Evolutionary conservation across 2,113 vertebrate species (phyloP), one percentile per base, ranked within the genome.

Genomic region (Oceanodroma tethys): DNA sequence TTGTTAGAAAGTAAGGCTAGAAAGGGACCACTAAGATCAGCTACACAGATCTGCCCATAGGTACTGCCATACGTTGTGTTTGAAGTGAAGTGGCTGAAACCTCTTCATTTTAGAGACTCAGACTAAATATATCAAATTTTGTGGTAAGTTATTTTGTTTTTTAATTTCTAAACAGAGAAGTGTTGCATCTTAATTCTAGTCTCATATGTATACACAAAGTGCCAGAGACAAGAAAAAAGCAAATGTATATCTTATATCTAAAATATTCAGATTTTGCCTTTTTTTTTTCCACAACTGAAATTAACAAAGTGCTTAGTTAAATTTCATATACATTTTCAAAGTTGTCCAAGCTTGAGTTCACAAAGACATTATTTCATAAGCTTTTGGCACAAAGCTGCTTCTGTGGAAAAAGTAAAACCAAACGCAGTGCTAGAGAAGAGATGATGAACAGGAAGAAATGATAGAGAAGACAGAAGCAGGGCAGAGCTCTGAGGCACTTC

Each of bases 401-500:
- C 40, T 89, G 27, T 3, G 16, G 42, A 38, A 87, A 90, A 92
- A 72, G 19, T 38, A 18, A 75, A 86, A 45, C 9, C 18, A 81
- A 89, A 55, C 43, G 36, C 16, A 52, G 21, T 48, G 52, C 27
- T 79, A 32, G 45, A 52, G 45, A 72, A 90, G 47, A 78, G 38
- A 65, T 66, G 47, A 85, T 68, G 38, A 89, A 53, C 40, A 81
- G 42, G n/a, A 80, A 38, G 50, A 86, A 56, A 88, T 7, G 40
- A 74, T 19, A 81, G 73, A 80, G n/a, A 67, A 86, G 90, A 93
- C 75, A 95, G 80, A 96, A 95, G 58, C 91, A 94, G 88, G 81
- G 18, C 91, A 94, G 73, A 94, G 86, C 86, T 97, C 68, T 87
- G 68, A 97, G 78, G 83, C 81, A 75, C 48, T 75, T 95, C 60